Evolutionary conservation across 2,888 invertebrate genomes (phyloP), one percentile per base, ranked within the genome.

Genomic region (Oxyscelio sp.): DNA sequence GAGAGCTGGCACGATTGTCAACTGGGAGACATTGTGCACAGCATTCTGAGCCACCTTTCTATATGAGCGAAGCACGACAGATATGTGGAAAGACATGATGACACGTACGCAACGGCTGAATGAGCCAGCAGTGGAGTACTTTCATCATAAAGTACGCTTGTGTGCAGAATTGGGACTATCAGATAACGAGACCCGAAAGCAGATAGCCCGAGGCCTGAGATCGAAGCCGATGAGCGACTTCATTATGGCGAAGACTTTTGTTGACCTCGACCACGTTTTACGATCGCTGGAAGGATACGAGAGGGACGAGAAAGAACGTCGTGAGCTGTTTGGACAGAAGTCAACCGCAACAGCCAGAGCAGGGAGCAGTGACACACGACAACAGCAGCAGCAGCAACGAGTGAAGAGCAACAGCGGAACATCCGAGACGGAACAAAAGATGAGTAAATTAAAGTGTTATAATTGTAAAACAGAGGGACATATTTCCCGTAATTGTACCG

Each of bases 201-300:
- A 54, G 15, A 4, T 50, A 3, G 21, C 13, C 22, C 13, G 6
- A 2, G 50, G 50, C 2, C n/a, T 50, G 5, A n/a, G 79, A 15
- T 65, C 50, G 2, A 61, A 50, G 17, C 54, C 61, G 19, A 17
- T 68, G 34, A 48, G 66, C 9, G 68, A 78, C 19, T 45, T 40
- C 15, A 11, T 78, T 9, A 5, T 19, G 40, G 50, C 66, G 0
- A 66, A 66, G 58, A 5, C 34, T 1, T 68, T 45, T 17, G 15
- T 21, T 2, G 31, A 56, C 17, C 21, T 75, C n/a, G 45, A 65
- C n/a, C 75, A 75, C 8, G 24, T 65, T 1, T 48, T 52, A 2
- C 17, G 43, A 17, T 38, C 68, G 8, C 17, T 68, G 3, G 52
- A 22, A 1, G 31, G 54, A 31, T 65, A 45, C 65, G 65, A 65